Evolutionary conservation across 1,140 invertebrate genomes (phyloP), one percentile per base, ranked within the genome.

Genomic region (Pararge aegeria): DNA sequence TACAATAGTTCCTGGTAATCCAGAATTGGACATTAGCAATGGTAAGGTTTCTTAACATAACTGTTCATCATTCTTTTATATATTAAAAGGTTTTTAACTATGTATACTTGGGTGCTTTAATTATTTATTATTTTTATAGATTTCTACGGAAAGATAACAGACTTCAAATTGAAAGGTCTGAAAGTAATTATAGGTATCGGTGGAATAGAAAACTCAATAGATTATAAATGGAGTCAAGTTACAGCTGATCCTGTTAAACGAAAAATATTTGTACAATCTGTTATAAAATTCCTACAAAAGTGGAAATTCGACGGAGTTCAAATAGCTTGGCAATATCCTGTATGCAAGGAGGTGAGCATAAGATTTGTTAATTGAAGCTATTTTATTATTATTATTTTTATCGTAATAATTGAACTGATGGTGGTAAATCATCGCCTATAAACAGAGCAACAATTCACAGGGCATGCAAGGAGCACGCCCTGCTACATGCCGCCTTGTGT

Each of bases 321-420:
- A 78, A 73, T 95, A 15, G 94, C 94, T 68, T 95, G 94, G 94
- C 94, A 95, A 76, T 95, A 95, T 83, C 94, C 94, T 1, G 92
- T 92, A 68, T 94, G 94, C 66, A 94, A 93, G 91, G 93, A 94
- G 90, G 93, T 94, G 71, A 81, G 57, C n/a, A 37, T 46, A 29
- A 5, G n/a, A 19, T 20, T 27, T 52, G 10, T 37, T 37, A n/a
- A n/a, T n/a, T n/a, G n/a, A n/a, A n/a, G n/a, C n/a, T n/a, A n/a
- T n/a, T n/a, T n/a, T n/a, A n/a, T n/a, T n/a, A 37, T 37, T 37
- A 37, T 37, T 2, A 37, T 37, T 10, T 5, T n/a, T n/a, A n/a
- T 37, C 10, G 1, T n/a, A n/a, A n/a, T n/a, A n/a, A n/a, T n/a
- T n/a, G n/a, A n/a, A n/a, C n/a, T n/a, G n/a, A n/a, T n/a, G n/a